phyloP scores from a whole-genome alignment of 1,140 invertebrate species.

The Nasonia longicornis region DNA sequence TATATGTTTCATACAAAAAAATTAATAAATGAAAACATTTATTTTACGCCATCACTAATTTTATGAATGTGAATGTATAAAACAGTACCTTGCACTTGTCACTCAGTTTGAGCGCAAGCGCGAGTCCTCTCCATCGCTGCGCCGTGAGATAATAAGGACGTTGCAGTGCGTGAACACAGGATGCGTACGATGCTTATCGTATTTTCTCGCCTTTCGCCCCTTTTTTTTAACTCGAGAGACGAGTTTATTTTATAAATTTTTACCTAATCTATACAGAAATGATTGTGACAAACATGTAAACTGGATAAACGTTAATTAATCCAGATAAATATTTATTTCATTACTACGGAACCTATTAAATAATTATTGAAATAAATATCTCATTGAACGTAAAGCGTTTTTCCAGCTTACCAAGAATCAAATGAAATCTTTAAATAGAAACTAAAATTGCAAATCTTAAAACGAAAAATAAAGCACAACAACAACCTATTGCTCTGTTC shows the following conservation, averaged over 20 bases:
- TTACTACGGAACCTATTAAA: not conserved
- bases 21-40: slow-evolving; percentile 13
- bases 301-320: slow-evolving; percentile 1
- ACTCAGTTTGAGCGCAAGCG: slow-evolving; percentile 73
- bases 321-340: slow-evolving; percentile 5
- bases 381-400: not conserved
- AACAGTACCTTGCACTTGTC: slow-evolving; percentile 74
- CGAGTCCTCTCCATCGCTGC: slow-evolving; percentile 70
- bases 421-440: not conserved
- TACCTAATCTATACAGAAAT: slow-evolving; percentile 5
- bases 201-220: slow-evolving; percentile 27
- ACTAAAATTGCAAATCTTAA: not conserved
- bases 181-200: slow-evolving; percentile 50
- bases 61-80: slow-evolving; percentile 63
- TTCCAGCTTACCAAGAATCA: not conserved
- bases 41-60: slow-evolving; percentile 49
- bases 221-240: not conserved
- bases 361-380: not conserved
- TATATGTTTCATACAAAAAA: not conserved
- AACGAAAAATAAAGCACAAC: not conserved
- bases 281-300: not conserved
- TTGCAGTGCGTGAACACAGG: slow-evolving; percentile 71
- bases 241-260: slow-evolving; percentile 13
- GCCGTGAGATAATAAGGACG: slow-evolving; percentile 60
- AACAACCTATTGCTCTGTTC: not conserved